Evolutionary conservation across 2,113 vertebrate genomes (phyloP).

Genomic region (Python bivittatus): DNA sequence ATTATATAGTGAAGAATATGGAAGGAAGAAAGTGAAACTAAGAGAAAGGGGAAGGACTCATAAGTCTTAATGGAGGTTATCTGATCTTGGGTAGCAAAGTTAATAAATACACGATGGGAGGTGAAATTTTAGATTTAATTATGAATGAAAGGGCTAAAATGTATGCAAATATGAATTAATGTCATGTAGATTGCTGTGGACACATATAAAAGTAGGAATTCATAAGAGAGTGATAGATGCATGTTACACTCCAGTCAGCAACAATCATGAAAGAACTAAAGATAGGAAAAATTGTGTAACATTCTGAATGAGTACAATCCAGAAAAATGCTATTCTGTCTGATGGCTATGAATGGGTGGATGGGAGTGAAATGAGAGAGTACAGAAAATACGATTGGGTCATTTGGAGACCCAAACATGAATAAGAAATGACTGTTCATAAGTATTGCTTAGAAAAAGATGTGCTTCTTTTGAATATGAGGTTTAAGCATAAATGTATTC

Average conservation of each 20-base stretch:
- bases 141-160: background rate
- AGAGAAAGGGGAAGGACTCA: background rate
- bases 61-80: background rate
- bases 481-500: background rate
- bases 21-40: background rate
- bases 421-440: background rate
- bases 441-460: background rate
- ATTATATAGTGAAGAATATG: background rate
- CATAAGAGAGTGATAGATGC: background rate
- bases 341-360: background rate
- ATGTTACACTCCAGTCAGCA: background rate
- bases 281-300: background rate
- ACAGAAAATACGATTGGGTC: background rate
- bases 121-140: background rate
- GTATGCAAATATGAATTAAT: background rate
- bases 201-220: background rate
- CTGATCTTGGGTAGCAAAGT: background rate
- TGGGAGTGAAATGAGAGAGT: background rate
- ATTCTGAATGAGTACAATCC: background rate
- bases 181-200: background rate
- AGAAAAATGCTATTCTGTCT: background rate
- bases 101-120: background rate
- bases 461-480: background rate
- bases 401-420: background rate
- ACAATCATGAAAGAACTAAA: background rate